Base-by-base conservation (phyloP, 2,888 invertebrate genomes). In the Danaus chrysippus region DNA sequence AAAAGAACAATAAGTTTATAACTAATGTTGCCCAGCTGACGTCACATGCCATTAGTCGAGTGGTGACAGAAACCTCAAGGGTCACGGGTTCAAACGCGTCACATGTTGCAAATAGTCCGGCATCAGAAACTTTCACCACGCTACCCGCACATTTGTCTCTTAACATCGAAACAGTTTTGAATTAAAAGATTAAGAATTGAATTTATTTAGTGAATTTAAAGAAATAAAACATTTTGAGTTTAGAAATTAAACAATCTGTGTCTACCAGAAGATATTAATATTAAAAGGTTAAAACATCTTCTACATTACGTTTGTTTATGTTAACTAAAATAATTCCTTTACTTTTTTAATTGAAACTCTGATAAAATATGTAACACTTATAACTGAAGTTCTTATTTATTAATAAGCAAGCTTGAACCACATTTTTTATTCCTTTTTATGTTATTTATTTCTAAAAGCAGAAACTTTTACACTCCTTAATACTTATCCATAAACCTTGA, bases 21-120 rank as follows among this genome's bases (percentile, higher is more conserved):
- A 82, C 77, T 75, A 68, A 78, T 73, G 71, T 77, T 70, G 68
- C 71, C 72, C 79, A 81, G 79, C 75, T 79, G 79, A 80, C 79
- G 79, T 80, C 76, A 78, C 73, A 77, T 74, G 78, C 82, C 81
- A 84, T 86, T 86, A 85, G 82, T 80, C 73, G 77, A 73, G 72
- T 73, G 78, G 72, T 75, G 77, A 80, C 82, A 78, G 75, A 81
- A 83, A 82, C 83, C 84, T 83, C 84, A 83, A 79, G 84, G 85
- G 84, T 83, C 81, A 78, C 76, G 78, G 82, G 78, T 82, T 81
- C 75, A 75, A 75, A 78, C 69, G 79, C 81, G 79, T 76, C 86
- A 87, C 76, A 85, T 86, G 86, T 83, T 77, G 77, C 73, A 77
- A 84, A 84, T 82, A 81, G 85, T 83, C 78, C 77, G 77, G 76